Evolutionary conservation across 2,888 invertebrate species (phyloP), one percentile per base, ranked within the genome.

Genomic region (Branchellion lobata): DNA sequence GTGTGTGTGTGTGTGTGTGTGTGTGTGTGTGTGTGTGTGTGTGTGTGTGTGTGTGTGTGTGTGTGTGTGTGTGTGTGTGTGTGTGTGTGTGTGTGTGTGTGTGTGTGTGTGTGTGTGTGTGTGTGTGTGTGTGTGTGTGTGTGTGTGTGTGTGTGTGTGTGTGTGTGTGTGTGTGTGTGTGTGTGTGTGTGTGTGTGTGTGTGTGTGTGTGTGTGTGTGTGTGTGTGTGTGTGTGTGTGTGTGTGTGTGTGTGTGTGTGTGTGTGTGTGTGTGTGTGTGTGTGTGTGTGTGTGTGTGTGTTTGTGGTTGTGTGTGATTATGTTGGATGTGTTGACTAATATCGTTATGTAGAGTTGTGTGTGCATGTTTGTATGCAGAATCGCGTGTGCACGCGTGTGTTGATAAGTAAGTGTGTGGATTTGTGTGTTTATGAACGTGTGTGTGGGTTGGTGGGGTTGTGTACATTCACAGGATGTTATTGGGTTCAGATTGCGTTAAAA

Each of bases 1-100:
- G 29, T 65, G 5, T 65, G 3, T 65, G 29, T 65, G 5, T 65
- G 65, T 65, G 29, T 65, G 65, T 65, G n/a, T 65, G 65, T 65
- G 65, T 65, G 29, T 27, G 29, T 65, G n/a, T 65, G 8, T 65
- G 29, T 29, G 29, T 65, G 65, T 65, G 65, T 65, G 73, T 73
- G 73, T 27, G 5, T 29, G 24, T 65, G 29, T 65, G 29, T 65
- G 29, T 27, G 29, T 65, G n/a, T 65, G n/a, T 27, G 3, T 65
- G 29, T 65, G 29, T 65, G 5, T 65, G 3, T 65, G 29, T 65
- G 5, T 65, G 65, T 65, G 29, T 65, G 65, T 65, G n/a, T 65
- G 65, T 65, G 65, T 65, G 29, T 27, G 29, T 65, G n/a, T 65
- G 8, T 65, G 29, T 29, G 29, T 65, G 65, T 65, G 65, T 65